A percentile compares a stretch with the other conserved stretches of the same genome.
These are phyloP conservation scores for Pseudomyrmex dendroicus DNA, from an alignment of 1,140 invertebrate genomes.

Conservation along the genomic window DNA sequence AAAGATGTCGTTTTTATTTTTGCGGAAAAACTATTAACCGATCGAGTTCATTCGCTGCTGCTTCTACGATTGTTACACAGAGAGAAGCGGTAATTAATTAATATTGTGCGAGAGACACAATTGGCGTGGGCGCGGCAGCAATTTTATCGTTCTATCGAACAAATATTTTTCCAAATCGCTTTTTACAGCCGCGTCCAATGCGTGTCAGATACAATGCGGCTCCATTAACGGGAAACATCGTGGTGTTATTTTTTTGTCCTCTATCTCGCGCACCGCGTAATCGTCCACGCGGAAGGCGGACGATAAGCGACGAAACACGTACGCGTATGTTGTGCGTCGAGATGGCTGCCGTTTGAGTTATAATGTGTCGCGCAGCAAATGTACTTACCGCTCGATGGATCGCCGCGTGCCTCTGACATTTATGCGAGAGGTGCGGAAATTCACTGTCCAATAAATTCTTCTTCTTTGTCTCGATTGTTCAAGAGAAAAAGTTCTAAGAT, in stretches of 20 bases:
- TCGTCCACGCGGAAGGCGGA: slow-evolving; percentile 14
- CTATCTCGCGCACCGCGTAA: not conserved
- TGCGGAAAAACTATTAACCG: not conserved
- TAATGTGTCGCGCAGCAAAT: slow-evolving; percentile 27
- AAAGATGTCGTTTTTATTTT: not conserved
- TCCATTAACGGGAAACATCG: slow-evolving; percentile 22
- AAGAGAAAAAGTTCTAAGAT: too few species aligned
- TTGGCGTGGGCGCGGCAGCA: too few species aligned
- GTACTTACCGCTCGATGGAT: slow-evolving; percentile 27
- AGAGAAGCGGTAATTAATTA: slow-evolving; percentile 54
- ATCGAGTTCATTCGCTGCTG: slow-evolving; percentile 3
- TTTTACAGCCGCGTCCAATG: slow-evolving; percentile 6
- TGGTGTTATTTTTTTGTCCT: not conserved
- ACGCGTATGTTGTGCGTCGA: not conserved
- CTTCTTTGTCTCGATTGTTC: not conserved
- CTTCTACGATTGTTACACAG: slow-evolving; percentile 10
- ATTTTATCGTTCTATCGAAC: slow-evolving; percentile 15
- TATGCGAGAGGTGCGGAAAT: slow-evolving; percentile 18
- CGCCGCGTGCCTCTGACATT: not conserved
- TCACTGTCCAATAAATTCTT: not conserved
- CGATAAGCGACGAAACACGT: slow-evolving; percentile 47
- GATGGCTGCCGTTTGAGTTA: slow-evolving; percentile 29
- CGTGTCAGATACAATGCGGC: not conserved
- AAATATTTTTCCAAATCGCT: slow-evolving; percentile 56
- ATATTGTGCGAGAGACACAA: not conserved